Conservation (phyloP, 2,113 vertebrate species). For the Psephotus haematonotus region DNA sequence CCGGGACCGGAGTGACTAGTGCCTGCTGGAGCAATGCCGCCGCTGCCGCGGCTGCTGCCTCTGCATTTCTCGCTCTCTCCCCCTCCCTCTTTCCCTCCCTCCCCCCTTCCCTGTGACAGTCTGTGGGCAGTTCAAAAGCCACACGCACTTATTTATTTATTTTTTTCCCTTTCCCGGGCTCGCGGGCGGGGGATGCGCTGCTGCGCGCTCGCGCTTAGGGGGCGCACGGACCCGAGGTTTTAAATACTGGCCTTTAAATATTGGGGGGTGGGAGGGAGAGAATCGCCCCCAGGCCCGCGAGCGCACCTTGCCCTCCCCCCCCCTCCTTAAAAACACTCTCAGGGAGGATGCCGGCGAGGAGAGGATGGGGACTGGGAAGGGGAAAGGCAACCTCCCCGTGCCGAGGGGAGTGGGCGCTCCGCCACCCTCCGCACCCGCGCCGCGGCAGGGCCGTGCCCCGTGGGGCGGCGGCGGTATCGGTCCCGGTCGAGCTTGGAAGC, state of each 20-base stretch:
- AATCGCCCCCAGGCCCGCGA: background rate
- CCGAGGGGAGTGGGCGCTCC: background rate
- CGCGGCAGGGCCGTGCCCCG: background rate
- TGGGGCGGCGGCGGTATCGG: background rate
- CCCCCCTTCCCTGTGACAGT: slow-evolving; percentile 45
- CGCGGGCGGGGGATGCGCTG: background rate
- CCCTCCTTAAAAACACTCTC: background rate
- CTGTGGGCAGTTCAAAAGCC: slow-evolving; percentile 69
- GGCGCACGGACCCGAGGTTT: slow-evolving; percentile 25
- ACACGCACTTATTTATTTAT: slow-evolving; percentile 31
- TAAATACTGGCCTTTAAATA: background rate
- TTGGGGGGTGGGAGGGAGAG: background rate
- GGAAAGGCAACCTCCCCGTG: background rate
- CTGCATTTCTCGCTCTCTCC: slow-evolving; percentile 79
- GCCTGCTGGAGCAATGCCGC: slow-evolving; percentile 77
- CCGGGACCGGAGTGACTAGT: slow-evolving; percentile 72
- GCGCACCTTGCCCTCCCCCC: background rate
- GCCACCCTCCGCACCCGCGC: background rate
- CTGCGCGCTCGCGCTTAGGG: slow-evolving; percentile 18
- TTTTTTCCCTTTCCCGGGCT: background rate
- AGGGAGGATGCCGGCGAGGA: background rate
- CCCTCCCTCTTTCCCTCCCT: slow-evolving; percentile 72
- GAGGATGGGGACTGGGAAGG: background rate
- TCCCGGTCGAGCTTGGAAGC: background rate
- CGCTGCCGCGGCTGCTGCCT: slow-evolving; percentile 75